Percentiles rank a stretch among this genome's conserved stretches.
phyloP scores from a whole-genome alignment of 2,113 vertebrate genomes.

The Gymnogyps californianus region DNA sequence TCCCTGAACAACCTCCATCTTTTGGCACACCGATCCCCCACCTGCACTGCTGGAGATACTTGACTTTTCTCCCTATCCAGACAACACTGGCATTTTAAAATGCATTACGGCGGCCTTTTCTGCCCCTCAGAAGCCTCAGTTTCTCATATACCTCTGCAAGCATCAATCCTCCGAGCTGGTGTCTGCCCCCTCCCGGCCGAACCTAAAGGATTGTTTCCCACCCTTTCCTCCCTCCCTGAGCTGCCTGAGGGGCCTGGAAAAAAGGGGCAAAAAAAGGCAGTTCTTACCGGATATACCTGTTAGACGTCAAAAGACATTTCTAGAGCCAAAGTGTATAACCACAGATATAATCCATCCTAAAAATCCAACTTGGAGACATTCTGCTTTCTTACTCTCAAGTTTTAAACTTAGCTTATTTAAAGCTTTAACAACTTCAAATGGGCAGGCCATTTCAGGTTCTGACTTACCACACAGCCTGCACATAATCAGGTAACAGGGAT shows the following conservation, averaged over 20 bases:
- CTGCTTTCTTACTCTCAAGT: neutral
- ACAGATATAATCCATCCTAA: rapidly evolving
- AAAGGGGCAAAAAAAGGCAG: no score
- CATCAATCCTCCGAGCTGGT: rapidly evolving
- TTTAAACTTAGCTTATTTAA: neutral
- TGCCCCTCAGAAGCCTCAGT: neutral
- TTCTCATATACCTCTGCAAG: rapidly evolving
- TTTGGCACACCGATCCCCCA: neutral
- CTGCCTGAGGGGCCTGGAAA: neutral
- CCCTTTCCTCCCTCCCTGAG: rapidly evolving
- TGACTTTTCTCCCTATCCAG: rapidly evolving
- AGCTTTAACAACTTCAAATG: neutral
- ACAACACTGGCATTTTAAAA: no score
- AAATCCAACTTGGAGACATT: neutral
- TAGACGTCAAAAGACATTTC: rapidly evolving
- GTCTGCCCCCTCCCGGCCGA: neutral
- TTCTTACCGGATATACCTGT: rapidly evolving
- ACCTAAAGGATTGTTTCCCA: rapidly evolving
- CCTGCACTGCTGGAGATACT: rapidly evolving
- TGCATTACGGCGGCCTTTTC: neutral
- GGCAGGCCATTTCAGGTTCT: neutral
- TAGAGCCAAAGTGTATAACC: neutral
- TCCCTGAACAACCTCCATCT: neutral
- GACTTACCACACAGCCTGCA: neutral
- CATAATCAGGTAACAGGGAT: neutral